Conservation (phyloP, 2,113 vertebrate species). For the Thalassarche chlororhynchos region DNA sequence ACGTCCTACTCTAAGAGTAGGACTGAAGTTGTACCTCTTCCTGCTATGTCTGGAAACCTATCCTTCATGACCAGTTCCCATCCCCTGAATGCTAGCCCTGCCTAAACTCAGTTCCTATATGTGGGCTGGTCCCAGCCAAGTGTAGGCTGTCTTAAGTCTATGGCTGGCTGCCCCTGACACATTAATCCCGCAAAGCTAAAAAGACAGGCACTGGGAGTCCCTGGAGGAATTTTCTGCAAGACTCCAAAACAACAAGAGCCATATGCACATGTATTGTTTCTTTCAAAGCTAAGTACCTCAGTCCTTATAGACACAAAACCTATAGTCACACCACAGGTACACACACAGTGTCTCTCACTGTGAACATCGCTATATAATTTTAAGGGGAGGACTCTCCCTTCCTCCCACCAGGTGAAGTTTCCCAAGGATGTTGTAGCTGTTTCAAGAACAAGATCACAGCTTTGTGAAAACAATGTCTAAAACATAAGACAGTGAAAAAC, state of each 20-base stretch:
- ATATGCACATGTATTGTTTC: background rate
- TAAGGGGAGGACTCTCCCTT: background rate
- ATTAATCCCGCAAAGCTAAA: background rate
- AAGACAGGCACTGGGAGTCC: background rate
- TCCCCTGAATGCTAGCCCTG: background rate
- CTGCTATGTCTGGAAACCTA: background rate
- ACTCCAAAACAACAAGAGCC: background rate
- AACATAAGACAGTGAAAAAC: background rate
- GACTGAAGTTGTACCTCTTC: background rate
- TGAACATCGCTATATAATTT: background rate
- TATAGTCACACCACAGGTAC: background rate
- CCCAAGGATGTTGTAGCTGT: background rate
- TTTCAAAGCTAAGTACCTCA: background rate
- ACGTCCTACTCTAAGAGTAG: background rate
- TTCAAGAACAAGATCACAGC: background rate
- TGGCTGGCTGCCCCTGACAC: background rate
- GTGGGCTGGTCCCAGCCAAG: background rate
- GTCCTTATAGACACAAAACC: background rate
- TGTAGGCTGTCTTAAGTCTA: background rate
- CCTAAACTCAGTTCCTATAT: background rate
- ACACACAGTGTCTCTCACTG: background rate
- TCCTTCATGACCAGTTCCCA: background rate
- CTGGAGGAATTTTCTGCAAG: background rate
- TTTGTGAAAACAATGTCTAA: background rate
- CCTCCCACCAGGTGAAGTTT: background rate